Percentiles rank a stretch among this genome's conserved stretches.
Evolutionary conservation across 1,140 invertebrate species (phyloP).

Genomic region (Amphibalanus amphitrite): DNA sequence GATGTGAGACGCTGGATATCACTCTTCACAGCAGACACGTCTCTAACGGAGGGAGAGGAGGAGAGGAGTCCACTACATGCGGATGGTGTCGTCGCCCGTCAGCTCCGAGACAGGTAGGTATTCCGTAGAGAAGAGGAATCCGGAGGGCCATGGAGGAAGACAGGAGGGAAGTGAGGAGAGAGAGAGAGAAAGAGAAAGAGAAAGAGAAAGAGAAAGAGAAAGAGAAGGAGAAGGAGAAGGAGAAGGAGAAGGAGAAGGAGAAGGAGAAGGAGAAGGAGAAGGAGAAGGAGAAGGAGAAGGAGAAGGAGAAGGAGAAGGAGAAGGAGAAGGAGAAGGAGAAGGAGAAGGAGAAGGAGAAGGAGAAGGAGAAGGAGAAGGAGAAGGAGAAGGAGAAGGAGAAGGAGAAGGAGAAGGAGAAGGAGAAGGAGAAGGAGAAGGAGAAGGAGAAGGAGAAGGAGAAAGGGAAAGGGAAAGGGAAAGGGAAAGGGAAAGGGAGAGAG

Average conservation of each 20-base stretch:
- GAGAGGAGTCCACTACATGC: too few relatives aligned
- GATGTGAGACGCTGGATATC: too few relatives aligned
- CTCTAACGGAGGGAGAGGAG: too few relatives aligned
- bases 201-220: not conserved
- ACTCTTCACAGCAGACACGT: too few relatives aligned
- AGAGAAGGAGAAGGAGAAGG: not conserved
- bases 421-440: conserved; percentile 4
- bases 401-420: not conserved
- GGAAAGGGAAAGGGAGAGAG: conserved; percentile 1
- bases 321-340: not conserved
- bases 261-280: conserved; percentile 5
- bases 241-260: not conserved
- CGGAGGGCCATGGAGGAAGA: conserved; percentile 5
- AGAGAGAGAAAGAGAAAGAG: not conserved
- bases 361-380: not conserved
- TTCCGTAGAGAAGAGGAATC: too few relatives aligned
- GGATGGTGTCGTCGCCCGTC: too few relatives aligned
- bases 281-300: not conserved
- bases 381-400: not conserved
- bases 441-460: conserved; percentile 5
- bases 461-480: conserved; percentile 2
- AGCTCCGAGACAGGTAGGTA: too few relatives aligned
- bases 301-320: not conserved
- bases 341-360: not conserved
- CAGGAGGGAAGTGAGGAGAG: not conserved